Conservation (phyloP, 2,888 invertebrate species). For the Acleris cristana region DNA sequence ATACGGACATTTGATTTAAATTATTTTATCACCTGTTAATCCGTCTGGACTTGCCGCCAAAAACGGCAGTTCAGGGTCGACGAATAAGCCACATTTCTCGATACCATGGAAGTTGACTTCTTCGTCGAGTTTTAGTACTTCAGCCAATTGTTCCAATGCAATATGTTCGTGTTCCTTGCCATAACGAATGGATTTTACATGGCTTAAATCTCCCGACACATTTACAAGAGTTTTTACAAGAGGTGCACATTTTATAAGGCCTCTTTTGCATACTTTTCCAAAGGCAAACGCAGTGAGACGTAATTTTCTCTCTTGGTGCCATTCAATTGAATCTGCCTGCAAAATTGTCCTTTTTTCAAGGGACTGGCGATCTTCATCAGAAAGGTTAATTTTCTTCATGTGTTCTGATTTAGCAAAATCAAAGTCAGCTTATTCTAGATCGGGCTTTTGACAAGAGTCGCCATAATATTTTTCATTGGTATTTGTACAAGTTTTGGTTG, state of each 20-base stretch:
- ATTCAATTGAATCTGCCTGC: constrained; percentile 22
- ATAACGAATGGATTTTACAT: constrained; percentile 6
- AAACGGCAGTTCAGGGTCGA: too few relatives aligned
- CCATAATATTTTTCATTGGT: constrained; percentile 9
- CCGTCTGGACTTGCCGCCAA: too few relatives aligned
- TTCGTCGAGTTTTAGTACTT: too few relatives aligned
- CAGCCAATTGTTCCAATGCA: not conserved
- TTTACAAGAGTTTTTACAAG: constrained; percentile 16
- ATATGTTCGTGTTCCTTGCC: not conserved
- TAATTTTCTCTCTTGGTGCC: constrained; percentile 22
- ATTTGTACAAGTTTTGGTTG: not conserved
- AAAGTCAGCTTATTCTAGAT: constrained; percentile 6
- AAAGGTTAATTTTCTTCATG: not conserved
- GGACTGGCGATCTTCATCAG: not conserved
- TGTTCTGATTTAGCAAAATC: constrained; percentile 4
- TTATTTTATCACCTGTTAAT: too few relatives aligned
- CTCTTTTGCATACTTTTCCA: constrained; percentile 15
- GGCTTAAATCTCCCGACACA: not conserved
- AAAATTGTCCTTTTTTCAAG: constrained; percentile 18
- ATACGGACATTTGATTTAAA: too few relatives aligned
- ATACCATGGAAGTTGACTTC: too few relatives aligned
- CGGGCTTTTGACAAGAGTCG: constrained; percentile 26
- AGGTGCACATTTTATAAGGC: not conserved
- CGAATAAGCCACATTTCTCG: too few relatives aligned
- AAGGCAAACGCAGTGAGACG: constrained; percentile 23